Percentiles rank a stretch among this genome's conserved stretches.
These are phyloP conservation scores for Cacajao melanocephalus DNA, from an alignment of 2,797 vertebrate genomes.

Conservation along the genomic window DNA sequence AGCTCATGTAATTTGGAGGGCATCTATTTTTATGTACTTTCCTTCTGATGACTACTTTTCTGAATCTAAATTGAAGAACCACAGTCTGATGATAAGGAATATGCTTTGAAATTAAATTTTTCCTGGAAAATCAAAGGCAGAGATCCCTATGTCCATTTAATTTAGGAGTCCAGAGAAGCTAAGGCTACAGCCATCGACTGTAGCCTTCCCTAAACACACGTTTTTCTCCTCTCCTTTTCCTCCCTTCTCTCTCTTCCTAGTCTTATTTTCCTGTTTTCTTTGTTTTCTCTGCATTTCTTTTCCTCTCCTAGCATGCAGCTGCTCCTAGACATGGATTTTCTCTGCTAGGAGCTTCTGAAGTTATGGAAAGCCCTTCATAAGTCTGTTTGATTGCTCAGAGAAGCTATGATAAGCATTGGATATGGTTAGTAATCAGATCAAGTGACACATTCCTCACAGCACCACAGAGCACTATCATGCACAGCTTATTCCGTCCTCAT, in stretches of 20 bases:
- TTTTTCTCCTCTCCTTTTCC: background rate
- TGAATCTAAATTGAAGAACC: conserved; percentile 19
- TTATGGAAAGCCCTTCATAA: background rate
- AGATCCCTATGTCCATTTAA: background rate
- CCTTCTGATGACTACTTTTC: background rate
- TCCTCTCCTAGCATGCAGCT: background rate
- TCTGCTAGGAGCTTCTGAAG: background rate
- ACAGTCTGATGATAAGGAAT: background rate
- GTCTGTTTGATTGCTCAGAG: background rate
- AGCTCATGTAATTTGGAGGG: background rate
- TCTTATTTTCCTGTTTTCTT: background rate
- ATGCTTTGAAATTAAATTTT: conserved; percentile 20
- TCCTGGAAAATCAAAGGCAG: background rate
- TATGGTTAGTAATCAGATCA: background rate
- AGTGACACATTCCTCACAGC: background rate
- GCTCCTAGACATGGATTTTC: background rate
- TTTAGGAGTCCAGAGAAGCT: background rate
- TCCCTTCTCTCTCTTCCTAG: background rate
- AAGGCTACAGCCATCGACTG: background rate
- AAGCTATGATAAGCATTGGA: background rate
- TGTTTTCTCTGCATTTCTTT: background rate
- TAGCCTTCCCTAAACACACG: background rate
- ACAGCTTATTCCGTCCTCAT: background rate
- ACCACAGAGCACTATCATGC: background rate
- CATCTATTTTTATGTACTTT: conserved; percentile 42